Conservation (phyloP, 2,113 vertebrate genomes). For the Pituophis catenifer region DNA sequence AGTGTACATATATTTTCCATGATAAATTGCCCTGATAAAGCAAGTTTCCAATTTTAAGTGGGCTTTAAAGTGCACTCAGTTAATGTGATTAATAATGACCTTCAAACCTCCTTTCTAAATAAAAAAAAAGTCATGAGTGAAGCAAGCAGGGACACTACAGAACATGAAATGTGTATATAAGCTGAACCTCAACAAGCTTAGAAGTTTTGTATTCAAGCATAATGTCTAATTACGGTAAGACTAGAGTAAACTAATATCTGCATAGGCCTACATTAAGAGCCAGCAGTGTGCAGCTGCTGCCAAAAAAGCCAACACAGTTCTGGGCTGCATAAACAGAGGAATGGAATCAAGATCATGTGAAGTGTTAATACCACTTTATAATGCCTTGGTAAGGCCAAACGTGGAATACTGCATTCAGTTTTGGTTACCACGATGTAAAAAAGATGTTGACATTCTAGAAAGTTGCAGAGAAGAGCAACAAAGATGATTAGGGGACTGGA, state of each 20-base stretch:
- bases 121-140: background rate
- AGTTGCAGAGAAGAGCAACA: too few species aligned
- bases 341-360: too few species aligned
- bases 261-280: background rate
- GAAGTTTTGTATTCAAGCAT: background rate
- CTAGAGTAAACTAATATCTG: background rate
- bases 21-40: background rate
- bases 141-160: background rate
- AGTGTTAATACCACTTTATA: too few species aligned
- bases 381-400: too few species aligned
- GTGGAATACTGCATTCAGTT: too few species aligned
- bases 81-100: background rate
- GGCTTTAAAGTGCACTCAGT: background rate
- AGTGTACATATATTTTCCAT: background rate
- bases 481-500: too few species aligned
- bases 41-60: background rate
- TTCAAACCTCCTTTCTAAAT: background rate
- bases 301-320: too few species aligned
- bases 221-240: background rate
- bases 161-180: background rate
- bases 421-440: too few species aligned
- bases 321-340: too few species aligned
- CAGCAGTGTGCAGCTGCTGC: too few species aligned
- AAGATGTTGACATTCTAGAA: too few species aligned
- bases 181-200: background rate